phyloP scores from a whole-genome alignment of 1,140 invertebrate species.

The Drosophila sechellia region DNA sequence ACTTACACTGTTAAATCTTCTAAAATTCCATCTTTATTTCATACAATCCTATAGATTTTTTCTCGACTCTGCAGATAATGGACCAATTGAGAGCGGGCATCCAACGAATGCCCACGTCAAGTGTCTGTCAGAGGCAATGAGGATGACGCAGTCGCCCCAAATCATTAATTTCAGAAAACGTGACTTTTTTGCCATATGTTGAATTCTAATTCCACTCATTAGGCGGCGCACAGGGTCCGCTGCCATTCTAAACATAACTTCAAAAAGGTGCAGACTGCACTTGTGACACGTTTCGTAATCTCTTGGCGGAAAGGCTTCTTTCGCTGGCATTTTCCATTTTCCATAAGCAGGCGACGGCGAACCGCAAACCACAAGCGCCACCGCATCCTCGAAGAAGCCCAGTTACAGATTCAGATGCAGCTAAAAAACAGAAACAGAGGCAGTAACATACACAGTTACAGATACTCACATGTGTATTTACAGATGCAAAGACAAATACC shows the following conservation, averaged over 20 bases:
- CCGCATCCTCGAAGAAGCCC: constrained; percentile 49
- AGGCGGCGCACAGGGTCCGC: constrained; percentile 55
- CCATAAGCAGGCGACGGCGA: constrained; percentile 60
- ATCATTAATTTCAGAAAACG: constrained; percentile 80
- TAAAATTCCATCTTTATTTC: not conserved
- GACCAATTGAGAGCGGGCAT: constrained; percentile 21
- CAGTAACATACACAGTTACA: constrained; percentile 21
- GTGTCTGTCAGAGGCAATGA: constrained; percentile 58
- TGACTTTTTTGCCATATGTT: constrained; percentile 82
- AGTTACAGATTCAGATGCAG: constrained; percentile 43
- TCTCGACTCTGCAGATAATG: not conserved
- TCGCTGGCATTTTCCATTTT: constrained; percentile 59
- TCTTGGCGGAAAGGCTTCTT: constrained; percentile 69
- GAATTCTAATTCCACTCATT: constrained; percentile 80
- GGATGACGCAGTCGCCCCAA: constrained; percentile 66
- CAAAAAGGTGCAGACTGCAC: constrained; percentile 81
- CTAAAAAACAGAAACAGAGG: constrained; percentile 42
- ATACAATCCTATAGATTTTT: not conserved
- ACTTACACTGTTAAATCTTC: too few species aligned
- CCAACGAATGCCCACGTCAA: constrained; percentile 18
- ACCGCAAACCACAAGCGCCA: constrained; percentile 21
- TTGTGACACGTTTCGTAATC: constrained; percentile 81
- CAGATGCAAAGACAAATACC: constrained; percentile 64
- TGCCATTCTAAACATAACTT: constrained; percentile 79
- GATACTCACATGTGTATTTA: not conserved